Conservation (phyloP, 2,113 vertebrate species). For the Cyrtonyx montezumae region DNA sequence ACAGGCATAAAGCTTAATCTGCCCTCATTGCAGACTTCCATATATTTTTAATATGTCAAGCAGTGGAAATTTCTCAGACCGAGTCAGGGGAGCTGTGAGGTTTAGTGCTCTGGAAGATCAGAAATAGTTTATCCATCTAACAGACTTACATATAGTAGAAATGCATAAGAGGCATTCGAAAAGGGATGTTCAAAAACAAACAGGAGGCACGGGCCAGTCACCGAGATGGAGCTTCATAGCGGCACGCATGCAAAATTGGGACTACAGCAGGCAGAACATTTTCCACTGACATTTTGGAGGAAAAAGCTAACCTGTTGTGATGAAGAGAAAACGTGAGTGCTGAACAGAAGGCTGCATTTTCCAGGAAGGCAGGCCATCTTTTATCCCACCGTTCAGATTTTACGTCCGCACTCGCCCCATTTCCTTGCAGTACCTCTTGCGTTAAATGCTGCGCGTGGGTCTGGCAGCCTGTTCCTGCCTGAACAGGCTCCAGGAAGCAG, state of each 20-base stretch:
- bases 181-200: neutral
- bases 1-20: conserved; percentile 34
- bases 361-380: neutral
- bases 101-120: conserved; percentile 36
- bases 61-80: conserved; percentile 27
- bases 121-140: conserved; percentile 16
- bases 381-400: neutral
- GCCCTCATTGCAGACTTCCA: neutral
- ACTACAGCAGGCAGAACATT: neutral
- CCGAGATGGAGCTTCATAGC: neutral
- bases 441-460: neutral
- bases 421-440: neutral
- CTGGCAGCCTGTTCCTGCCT: neutral
- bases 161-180: neutral
- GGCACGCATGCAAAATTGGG: neutral
- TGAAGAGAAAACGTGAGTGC: neutral
- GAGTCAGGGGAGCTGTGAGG: conserved; percentile 21
- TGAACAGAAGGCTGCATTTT: neutral
- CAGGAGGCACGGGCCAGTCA: neutral
- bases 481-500: neutral
- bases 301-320: neutral
- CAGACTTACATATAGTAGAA: neutral
- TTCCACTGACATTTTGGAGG: neutral
- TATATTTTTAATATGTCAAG: conserved; percentile 41
- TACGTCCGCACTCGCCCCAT: neutral